Base-by-base conservation (phyloP, 2,113 vertebrate species). In the Daboia siamensis region DNA sequence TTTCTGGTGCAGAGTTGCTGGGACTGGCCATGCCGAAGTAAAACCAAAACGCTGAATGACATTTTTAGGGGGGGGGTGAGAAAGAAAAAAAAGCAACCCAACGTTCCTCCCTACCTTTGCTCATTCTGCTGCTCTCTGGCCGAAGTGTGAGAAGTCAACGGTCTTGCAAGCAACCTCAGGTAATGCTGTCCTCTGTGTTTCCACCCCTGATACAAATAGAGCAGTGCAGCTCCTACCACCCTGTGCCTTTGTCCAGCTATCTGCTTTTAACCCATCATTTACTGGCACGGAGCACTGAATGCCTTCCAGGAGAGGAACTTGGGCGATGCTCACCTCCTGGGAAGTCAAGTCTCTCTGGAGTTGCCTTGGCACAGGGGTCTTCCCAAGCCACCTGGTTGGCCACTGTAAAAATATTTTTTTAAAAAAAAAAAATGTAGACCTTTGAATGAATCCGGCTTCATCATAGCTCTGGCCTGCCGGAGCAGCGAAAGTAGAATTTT, bases 61-160 rank as follows among this genome's bases (percentile, higher is more conserved):
- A 3, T 21, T 15, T 57, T 57, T 64, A 64, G 59, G 3, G 24
- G 59, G 9, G 1, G 3, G 39, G 39, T 1, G 39, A 39, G 39
- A 39, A 39, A 39, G 1, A 39, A 3, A 3, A 59, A 59, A 59
- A 69, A n/a, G n/a, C n/a, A 4, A 64, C 39, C 39, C 39, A 39
- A 39, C 39, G 61, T n/a, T 20, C 11, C 6, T 5, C 59, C 88
- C 96, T 95, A 98, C 98, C 97, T 98, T 95, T 96, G 90, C 94
- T 95, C 89, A 69, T 12, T 91, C 94, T 97, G 97, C 97, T 97
- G 92, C 95, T 56, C 97, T 92, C 95, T 44, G 93, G 33, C 44
- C 20, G 93, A 94, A 92, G 93, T 90, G 56, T 91, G 86, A 80
- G 33, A 52, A 86, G 61, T 15, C 86, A 48, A 92, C 15, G n/a